Evolutionary conservation across 2,797 vertebrate genomes (phyloP), one percentile per base, ranked within the genome.

Genomic region (Chloroceryle inda): DNA sequence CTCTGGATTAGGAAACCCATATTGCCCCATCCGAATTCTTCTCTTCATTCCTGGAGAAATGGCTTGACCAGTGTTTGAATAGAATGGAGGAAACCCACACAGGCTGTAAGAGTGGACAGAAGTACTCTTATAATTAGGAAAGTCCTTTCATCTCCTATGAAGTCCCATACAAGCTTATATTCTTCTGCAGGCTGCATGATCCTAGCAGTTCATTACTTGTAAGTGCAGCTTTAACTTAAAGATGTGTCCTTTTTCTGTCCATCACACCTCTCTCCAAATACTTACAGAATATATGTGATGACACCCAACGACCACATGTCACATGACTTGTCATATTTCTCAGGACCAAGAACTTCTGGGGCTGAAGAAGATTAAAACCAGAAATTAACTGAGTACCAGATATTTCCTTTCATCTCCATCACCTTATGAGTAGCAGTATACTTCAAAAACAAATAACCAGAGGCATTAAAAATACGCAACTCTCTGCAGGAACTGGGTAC

Each of bases 221-320:
- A 71, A 47, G 44, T 18, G 5, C n/a, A 69, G 45, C 56, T 91
- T 83, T 87, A 63, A 86, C 11, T 40, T 14, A 40, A 56, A 52
- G 33, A 11, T 27, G 27, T 50, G 24, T 16, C 78, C n/a, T 52
- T 72, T 38, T 27, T 66, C 75, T 76, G 7, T 38, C 87, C 53
- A 62, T 55, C 23, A 73, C 31, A 11, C 15, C 29, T 63, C 35
- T 38, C 74, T 40, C 37, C 81, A 94, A 83, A 91, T 98, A 99
- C 99, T 99, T 97, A 99, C 99, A 99, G 99, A 94, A 99, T 99
- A 82, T 99, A 99, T 98, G 99, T 99, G 97, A 99, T 99, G 97
- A 99, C 99, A 3, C 99, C 99, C 97, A 99, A 97, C 6, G 99
- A 99, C 99, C 99, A 99, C 99, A 99, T 99, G 98, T 99, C 99